Conservation (phyloP, 2,888 invertebrate species). For the Caenorhabditis angaria region DNA sequence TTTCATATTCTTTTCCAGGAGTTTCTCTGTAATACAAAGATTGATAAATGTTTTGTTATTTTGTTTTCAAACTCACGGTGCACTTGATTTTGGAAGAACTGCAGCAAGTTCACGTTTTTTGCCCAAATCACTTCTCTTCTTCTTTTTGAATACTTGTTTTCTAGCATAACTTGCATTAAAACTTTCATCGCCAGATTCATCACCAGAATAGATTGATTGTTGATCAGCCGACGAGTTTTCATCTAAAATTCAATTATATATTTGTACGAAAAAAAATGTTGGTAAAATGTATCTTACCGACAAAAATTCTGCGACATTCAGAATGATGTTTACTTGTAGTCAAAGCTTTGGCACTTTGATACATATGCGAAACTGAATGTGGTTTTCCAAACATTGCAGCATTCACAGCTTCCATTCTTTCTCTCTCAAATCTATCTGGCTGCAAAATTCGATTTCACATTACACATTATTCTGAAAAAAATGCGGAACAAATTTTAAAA, state of each 20-base stretch:
- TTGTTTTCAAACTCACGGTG: constrained; percentile 24
- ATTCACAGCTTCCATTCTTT: constrained; percentile 44
- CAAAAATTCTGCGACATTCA: constrained; percentile 50
- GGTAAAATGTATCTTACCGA: constrained; percentile 28
- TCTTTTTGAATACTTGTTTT: constrained; percentile 55
- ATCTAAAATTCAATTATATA: constrained; percentile 34
- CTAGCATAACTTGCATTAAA: constrained; percentile 34
- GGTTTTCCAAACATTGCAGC: constrained; percentile 47
- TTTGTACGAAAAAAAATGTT: not conserved
- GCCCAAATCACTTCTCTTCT: constrained; percentile 41
- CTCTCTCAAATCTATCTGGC: constrained; percentile 54
- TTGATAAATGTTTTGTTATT: not conserved
- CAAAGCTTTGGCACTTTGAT: constrained; percentile 53
- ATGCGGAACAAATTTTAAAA: not conserved
- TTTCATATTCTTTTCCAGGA: constrained; percentile 27
- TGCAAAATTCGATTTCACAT: constrained; percentile 12
- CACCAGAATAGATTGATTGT: constrained; percentile 43
- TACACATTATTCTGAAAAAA: not conserved
- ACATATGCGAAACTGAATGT: constrained; percentile 53
- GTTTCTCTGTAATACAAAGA: constrained; percentile 33
- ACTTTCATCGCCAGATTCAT: constrained; percentile 41
- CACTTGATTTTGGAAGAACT: constrained; percentile 27
- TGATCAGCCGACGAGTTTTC: constrained; percentile 44
- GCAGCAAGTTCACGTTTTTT: constrained; percentile 55
- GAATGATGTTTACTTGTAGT: constrained; percentile 49